Percentiles rank a stretch among this genome's conserved stretches.
Conservation (phyloP, 2,797 vertebrate species). For the Enteromius paludinosus region DNA sequence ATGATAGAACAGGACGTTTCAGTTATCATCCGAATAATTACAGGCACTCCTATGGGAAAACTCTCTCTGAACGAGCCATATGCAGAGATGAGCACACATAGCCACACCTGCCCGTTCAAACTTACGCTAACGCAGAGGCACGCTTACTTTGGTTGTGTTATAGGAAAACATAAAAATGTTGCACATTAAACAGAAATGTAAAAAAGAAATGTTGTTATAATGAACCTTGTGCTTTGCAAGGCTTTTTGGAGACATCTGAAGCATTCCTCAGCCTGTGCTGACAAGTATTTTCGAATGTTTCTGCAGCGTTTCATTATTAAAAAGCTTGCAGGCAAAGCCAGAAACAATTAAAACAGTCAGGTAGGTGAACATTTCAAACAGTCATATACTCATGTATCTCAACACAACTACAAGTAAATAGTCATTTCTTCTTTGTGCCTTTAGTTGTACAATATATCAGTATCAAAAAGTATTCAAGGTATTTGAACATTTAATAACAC, state of each 20-base stretch:
- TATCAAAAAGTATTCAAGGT: background rate
- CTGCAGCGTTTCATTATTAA: background rate
- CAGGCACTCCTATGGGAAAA: constrained; percentile 36
- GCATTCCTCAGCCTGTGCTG: constrained; percentile 41
- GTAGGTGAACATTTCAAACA: background rate
- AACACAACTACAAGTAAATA: background rate
- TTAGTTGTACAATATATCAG: background rate
- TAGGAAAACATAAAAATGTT: background rate
- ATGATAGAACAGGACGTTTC: constrained; percentile 19
- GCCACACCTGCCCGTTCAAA: background rate
- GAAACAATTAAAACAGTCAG: background rate
- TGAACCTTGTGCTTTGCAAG: background rate
- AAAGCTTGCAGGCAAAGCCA: constrained; percentile 14
- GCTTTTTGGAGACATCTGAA: background rate
- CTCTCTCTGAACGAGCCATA: background rate
- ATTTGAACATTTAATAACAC: background rate
- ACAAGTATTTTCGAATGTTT: constrained; percentile 1
- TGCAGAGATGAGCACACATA: background rate
- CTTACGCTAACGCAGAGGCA: background rate
- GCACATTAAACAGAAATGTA: background rate
- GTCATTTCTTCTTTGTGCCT: background rate
- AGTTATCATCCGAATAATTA: constrained; percentile 28
- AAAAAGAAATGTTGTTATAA: background rate
- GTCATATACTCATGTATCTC: background rate
- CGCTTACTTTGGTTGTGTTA: background rate